Conservation (phyloP, 2,113 vertebrate genomes). For the Ophthalmolycus amberensis region DNA sequence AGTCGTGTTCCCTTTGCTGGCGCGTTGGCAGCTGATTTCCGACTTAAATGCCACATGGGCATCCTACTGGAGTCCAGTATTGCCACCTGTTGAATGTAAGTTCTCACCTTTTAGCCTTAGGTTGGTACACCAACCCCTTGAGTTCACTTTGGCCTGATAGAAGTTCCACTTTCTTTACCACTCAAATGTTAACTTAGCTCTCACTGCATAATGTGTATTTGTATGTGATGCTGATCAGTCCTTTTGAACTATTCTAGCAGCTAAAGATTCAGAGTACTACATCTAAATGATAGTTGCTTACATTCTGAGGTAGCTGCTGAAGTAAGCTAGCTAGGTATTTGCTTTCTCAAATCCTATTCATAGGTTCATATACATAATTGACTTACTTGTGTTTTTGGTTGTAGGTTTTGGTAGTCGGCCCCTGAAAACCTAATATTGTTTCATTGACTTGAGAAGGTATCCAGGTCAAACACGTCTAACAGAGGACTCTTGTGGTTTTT, state of each 20-base stretch:
- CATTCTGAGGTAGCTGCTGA: background rate
- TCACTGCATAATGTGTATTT: background rate
- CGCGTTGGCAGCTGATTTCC: background rate
- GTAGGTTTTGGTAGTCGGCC: no score
- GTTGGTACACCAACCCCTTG: background rate
- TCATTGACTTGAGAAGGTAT: background rate
- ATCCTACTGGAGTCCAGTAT: slow-evolving; percentile 25
- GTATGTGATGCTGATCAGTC: background rate
- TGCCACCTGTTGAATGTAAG: slow-evolving; percentile 26
- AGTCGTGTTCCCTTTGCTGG: background rate
- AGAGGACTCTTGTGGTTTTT: background rate
- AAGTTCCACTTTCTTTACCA: background rate
- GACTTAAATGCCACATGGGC: background rate
- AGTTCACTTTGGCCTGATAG: background rate
- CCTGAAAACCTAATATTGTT: no score
- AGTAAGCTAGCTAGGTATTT: background rate
- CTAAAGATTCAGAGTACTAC: background rate
- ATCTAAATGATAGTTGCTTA: background rate
- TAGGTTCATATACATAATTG: background rate
- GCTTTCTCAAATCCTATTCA: background rate
- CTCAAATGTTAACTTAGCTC: background rate
- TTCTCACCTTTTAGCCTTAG: background rate
- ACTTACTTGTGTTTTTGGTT: background rate
- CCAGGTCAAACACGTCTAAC: background rate
- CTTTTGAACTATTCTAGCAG: background rate